These are phyloP conservation scores for Ceratina japonica DNA, from an alignment of 1,140 invertebrate genomes.

Conservation along the genomic window DNA sequence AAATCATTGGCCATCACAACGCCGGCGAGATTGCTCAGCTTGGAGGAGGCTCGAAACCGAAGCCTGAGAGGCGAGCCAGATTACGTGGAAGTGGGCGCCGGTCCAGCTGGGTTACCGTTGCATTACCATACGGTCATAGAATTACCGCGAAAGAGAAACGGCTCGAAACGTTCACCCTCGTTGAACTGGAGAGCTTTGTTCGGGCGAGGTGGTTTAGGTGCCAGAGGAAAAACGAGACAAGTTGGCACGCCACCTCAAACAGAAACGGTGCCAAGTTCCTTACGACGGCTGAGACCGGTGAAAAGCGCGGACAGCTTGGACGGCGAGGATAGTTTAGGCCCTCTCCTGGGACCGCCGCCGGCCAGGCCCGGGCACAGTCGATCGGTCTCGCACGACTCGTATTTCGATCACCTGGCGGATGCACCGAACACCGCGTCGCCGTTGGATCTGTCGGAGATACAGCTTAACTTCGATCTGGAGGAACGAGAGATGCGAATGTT, in stretches of 20 bases:
- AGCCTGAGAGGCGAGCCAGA: slow-evolving; percentile 83
- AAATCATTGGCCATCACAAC: slow-evolving; percentile 96
- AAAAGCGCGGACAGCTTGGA: slow-evolving; percentile 86
- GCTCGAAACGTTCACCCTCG: slow-evolving; percentile 86
- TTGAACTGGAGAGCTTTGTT: slow-evolving; percentile 91
- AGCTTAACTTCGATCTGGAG: slow-evolving; percentile 90
- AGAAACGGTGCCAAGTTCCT: slow-evolving; percentile 71
- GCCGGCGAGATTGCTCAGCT: slow-evolving; percentile 91
- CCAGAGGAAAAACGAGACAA: slow-evolving; percentile 82
- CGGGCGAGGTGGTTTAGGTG: slow-evolving; percentile 80
- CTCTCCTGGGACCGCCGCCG: slow-evolving; percentile 75
- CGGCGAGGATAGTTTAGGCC: slow-evolving; percentile 76
- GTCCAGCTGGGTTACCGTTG: slow-evolving; percentile 91
- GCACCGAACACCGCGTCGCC: slow-evolving; percentile 80
- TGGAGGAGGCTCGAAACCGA: slow-evolving; percentile 88
- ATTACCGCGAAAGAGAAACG: slow-evolving; percentile 85
- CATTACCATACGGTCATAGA: slow-evolving; percentile 97
- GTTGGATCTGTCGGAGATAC: slow-evolving; percentile 89
- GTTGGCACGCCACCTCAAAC: slow-evolving; percentile 78
- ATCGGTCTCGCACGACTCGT: slow-evolving; percentile 95
- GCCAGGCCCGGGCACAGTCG: slow-evolving; percentile 80
- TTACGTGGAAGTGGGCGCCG: slow-evolving; percentile 96
- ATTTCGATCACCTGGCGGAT: slow-evolving; percentile 87
- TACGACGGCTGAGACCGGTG: slow-evolving; percentile 82
- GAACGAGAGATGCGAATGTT: slow-evolving; percentile 92